Conservation (phyloP, 2,888 invertebrate genomes). For the Rapana venosa region DNA sequence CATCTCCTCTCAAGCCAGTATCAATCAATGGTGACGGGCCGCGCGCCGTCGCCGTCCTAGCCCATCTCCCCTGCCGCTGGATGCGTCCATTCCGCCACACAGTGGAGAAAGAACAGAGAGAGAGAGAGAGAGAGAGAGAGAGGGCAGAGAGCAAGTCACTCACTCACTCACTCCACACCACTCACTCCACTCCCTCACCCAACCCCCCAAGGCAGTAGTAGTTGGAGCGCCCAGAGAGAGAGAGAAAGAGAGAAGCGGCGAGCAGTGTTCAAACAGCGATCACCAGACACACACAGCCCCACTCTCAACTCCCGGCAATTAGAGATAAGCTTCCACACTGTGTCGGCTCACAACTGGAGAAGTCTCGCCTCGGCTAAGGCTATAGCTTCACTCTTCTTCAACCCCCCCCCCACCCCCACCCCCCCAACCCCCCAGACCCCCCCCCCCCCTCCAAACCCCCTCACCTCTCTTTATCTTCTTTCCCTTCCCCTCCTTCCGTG, state of each 20-base stretch:
- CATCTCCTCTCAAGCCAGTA: constrained; percentile 42
- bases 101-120: not conserved
- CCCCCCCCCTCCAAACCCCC: not conserved
- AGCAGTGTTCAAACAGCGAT: constrained; percentile 44
- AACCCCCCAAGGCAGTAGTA: not conserved
- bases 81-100: constrained; percentile 37
- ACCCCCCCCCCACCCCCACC: not conserved
- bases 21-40: constrained; percentile 41
- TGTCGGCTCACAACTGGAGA: constrained; percentile 24
- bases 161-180: not conserved
- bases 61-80: constrained; percentile 37
- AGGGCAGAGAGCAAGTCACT: constrained; percentile 31
- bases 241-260: not conserved
- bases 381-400: constrained; percentile 25
- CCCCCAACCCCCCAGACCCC: not conserved
- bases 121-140: not conserved
- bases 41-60: constrained; percentile 27
- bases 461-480: not conserved
- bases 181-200: not conserved
- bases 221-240: too few relatives aligned
- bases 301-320: constrained; percentile 43
- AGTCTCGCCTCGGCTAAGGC: not conserved
- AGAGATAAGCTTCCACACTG: constrained; percentile 42
- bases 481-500: not conserved
- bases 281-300: constrained; percentile 35